A percentile compares a stretch with the other conserved stretches of the same genome.
phyloP scores from a whole-genome alignment of 1,140 invertebrate species.

The Platyura marginata region DNA sequence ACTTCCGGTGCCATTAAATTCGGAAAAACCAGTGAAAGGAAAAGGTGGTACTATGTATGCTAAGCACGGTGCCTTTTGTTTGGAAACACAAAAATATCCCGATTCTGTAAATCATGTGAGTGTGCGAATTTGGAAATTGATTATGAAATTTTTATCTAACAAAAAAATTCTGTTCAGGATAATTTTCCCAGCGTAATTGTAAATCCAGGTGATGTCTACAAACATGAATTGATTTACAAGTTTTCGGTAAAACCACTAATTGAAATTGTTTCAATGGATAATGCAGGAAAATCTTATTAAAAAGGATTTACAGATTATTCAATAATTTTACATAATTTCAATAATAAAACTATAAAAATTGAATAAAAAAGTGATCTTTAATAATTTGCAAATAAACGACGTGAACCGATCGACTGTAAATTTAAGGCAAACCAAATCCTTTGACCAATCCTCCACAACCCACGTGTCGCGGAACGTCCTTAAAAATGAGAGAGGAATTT shows the following conservation, averaged over 20 bases:
- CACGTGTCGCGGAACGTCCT: too few relatives aligned
- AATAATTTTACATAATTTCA: too few relatives aligned
- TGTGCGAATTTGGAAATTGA: conserved; percentile 4
- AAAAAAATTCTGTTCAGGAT: conserved; percentile 25
- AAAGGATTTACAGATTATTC: too few relatives aligned
- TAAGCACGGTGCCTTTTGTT: conserved; percentile 65
- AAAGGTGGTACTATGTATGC: conserved; percentile 50
- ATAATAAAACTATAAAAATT: too few relatives aligned
- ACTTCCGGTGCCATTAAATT: not conserved
- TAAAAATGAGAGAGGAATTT: too few relatives aligned
- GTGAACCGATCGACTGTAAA: too few relatives aligned
- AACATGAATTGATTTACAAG: conserved; percentile 35
- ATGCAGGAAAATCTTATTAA: too few relatives aligned
- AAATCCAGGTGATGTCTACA: conserved; percentile 50
- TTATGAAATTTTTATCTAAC: conserved; percentile 9
- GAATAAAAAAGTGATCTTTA: too few relatives aligned
- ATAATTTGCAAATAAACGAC: too few relatives aligned
- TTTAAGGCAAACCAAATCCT: too few relatives aligned
- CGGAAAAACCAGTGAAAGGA: conserved; percentile 32
- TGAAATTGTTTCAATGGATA: too few relatives aligned
- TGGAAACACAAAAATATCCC: conserved; percentile 87
- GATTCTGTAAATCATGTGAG: conserved; percentile 70
- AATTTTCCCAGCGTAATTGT: conserved; percentile 58
- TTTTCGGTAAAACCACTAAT: conserved; percentile 26
- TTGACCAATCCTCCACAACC: too few relatives aligned